Evolutionary conservation across 1,140 invertebrate species (phyloP).

Genomic region (Heliconius congener): DNA sequence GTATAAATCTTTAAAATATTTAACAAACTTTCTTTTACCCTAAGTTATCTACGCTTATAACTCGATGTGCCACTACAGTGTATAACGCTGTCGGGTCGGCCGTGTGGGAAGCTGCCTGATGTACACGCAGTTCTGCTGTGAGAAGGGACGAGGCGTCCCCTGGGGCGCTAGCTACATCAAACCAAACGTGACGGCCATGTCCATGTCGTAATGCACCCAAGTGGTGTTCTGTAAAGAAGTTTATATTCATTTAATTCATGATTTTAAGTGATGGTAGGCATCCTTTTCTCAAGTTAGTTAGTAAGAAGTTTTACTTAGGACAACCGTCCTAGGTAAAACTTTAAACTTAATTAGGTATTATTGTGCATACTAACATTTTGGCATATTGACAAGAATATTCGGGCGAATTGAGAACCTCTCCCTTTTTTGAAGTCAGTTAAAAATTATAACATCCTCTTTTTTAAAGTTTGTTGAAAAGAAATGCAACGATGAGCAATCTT

Average conservation of each 20-base stretch:
- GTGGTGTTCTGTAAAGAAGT: constrained; percentile 76
- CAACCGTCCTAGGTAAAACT: no score
- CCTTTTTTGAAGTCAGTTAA: no score
- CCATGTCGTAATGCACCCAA: constrained; percentile 89
- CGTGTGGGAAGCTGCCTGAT: constrained; percentile 81
- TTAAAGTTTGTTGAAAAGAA: no score
- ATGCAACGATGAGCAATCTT: no score
- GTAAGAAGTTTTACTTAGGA: no score
- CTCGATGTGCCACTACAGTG: constrained; percentile 82
- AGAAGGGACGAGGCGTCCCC: constrained; percentile 88
- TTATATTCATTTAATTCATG: background rate
- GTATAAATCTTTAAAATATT: background rate
- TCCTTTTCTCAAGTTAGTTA: no score
- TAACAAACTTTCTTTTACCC: constrained; percentile 68
- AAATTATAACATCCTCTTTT: no score
- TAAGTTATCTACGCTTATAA: constrained; percentile 81
- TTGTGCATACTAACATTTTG: no score
- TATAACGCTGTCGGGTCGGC: constrained; percentile 71
- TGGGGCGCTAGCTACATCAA: constrained; percentile 93
- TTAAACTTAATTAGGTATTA: no score
- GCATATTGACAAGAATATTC: no score
- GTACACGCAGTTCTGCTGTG: constrained; percentile 92
- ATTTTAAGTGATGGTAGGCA: no score
- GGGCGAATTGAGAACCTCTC: no score
- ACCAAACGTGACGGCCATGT: constrained; percentile 93